A percentile compares a stretch with the other conserved stretches of the same genome.
Evolutionary conservation across 2,797 vertebrate species (phyloP).

Genomic region (Sparus aurata): DNA sequence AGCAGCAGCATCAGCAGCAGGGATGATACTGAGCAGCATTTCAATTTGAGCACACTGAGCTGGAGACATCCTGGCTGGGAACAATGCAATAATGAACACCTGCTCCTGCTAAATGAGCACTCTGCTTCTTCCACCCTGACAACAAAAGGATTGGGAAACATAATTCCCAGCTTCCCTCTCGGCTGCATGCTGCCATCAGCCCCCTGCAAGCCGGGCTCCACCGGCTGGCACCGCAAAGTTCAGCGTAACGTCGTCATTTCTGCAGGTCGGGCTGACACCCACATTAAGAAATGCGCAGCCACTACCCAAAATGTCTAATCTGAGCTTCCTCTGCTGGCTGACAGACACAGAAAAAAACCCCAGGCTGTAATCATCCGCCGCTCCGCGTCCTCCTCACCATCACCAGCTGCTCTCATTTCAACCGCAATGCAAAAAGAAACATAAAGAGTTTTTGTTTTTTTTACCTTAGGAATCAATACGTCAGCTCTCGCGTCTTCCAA

Average conservation of each 20-base stretch:
- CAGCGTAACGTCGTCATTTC: conserved; percentile 61
- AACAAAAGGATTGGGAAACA: not conserved
- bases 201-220: conserved; percentile 13
- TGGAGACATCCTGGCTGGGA: conserved; percentile 44
- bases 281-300: conserved; percentile 78
- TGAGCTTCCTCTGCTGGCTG: conserved; percentile 48
- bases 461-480: conserved; percentile 73
- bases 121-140: too few species aligned
- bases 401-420: not conserved
- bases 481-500: conserved; percentile 22
- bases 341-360: conserved; percentile 6
- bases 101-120: not conserved
- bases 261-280: conserved; percentile 60
- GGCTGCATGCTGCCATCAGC: conserved; percentile 29
- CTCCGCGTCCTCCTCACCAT: not conserved
- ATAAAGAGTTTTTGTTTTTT: conserved; percentile 32
- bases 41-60: conserved; percentile 18
- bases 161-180: not conserved
- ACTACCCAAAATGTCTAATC: conserved; percentile 71
- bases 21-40: conserved; percentile 30
- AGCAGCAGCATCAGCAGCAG: conserved; percentile 11
- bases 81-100: conserved; percentile 40
- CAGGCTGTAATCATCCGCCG: conserved; percentile 21
- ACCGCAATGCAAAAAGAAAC: conserved; percentile 22
- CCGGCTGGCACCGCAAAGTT: conserved; percentile 49